Percentiles rank a stretch among this genome's conserved stretches.
These are phyloP conservation scores for Melanaphis sacchari DNA, from an alignment of 1,140 invertebrate genomes.

Conservation along the genomic window DNA sequence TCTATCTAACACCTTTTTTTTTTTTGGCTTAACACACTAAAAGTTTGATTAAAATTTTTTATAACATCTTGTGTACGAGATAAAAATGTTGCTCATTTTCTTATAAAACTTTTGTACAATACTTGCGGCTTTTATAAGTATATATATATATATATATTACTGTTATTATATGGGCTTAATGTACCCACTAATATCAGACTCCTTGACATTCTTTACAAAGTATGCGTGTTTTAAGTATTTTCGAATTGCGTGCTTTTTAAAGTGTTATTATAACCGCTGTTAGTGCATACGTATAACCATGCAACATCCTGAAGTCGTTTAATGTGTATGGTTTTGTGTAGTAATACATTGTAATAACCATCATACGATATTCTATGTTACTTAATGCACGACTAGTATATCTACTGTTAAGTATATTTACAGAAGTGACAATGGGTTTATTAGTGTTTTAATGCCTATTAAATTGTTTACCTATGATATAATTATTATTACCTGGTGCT, in stretches of 20 bases:
- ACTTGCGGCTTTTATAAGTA: background rate
- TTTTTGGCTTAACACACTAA: background rate
- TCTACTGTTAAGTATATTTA: background rate
- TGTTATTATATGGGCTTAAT: background rate
- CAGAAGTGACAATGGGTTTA: background rate
- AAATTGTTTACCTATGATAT: background rate
- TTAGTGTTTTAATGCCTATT: background rate
- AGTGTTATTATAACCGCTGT: background rate
- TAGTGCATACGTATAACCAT: background rate
- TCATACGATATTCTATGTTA: background rate
- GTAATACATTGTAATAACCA: background rate
- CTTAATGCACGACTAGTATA: background rate
- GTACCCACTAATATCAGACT: background rate
- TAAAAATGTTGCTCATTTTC: background rate
- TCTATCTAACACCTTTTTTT: background rate
- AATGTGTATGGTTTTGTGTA: background rate
- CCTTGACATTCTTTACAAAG: background rate
- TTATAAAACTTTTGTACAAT: background rate
- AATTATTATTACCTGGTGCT: background rate
- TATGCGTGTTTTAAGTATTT: slow-evolving; percentile 23
- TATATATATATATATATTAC: too few relatives aligned
- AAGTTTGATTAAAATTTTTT: slow-evolving; percentile 16
- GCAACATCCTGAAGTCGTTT: background rate
- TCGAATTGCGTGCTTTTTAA: background rate
- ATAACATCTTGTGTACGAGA: background rate